phyloP scores from a whole-genome alignment of 2,888 invertebrate species.

The Thelaira solivaga region DNA sequence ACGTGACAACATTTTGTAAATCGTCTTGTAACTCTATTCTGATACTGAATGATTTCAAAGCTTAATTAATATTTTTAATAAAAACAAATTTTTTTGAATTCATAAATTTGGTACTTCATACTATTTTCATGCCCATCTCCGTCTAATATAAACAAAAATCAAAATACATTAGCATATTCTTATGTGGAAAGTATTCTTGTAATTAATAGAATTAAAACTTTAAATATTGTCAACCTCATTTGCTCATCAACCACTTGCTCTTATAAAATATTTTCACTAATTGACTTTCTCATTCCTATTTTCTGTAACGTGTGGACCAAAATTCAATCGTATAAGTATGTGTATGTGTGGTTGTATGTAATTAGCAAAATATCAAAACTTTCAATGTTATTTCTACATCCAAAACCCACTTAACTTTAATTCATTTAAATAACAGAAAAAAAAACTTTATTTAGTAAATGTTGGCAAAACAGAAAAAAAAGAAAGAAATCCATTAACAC shows the following conservation, averaged over 20 bases:
- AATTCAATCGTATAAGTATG: slow-evolving; percentile 17
- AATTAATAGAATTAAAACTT: slow-evolving; percentile 51
- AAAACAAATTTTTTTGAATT: no score
- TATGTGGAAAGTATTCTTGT: background rate
- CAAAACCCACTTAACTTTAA: slow-evolving; percentile 6
- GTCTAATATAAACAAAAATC: background rate
- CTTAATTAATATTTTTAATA: no score
- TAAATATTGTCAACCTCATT: slow-evolving; percentile 36
- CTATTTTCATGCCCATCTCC: no score
- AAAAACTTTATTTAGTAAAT: slow-evolving; percentile 44
- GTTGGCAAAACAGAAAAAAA: no score
- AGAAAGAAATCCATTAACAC: slow-evolving; percentile 40
- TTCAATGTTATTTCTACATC: slow-evolving; percentile 28
- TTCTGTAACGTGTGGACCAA: background rate
- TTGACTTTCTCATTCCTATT: slow-evolving; percentile 18
- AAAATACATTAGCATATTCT: slow-evolving; percentile 20
- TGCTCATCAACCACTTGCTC: slow-evolving; percentile 25
- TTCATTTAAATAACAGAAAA: slow-evolving; percentile 42
- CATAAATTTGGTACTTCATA: no score
- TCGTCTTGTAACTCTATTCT: no score
- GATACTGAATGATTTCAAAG: no score
- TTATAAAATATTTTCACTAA: slow-evolving; percentile 46
- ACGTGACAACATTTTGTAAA: no score
- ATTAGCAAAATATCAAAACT: slow-evolving; percentile 53
- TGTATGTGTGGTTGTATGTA: slow-evolving; percentile 42